Evolutionary conservation across 2,113 vertebrate genomes (phyloP).

Genomic region (Copsychus sechellarum): DNA sequence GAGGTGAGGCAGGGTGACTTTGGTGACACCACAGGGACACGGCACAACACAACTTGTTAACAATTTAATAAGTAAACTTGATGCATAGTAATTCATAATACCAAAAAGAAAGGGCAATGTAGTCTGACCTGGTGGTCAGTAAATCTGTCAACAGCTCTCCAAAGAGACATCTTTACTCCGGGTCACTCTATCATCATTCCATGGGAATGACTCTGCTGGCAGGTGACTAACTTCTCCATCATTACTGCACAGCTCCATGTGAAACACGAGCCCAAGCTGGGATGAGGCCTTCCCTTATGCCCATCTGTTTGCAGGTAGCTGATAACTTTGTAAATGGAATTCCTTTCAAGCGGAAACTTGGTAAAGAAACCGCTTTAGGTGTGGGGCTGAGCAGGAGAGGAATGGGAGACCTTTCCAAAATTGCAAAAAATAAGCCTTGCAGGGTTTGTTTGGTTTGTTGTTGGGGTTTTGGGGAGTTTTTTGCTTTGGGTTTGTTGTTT

Average conservation of each 20-base stretch:
- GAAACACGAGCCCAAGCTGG: neutral
- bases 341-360: neutral
- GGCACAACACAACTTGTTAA: neutral
- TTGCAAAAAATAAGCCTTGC: neutral
- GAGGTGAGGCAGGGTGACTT: neutral
- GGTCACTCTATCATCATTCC: neutral
- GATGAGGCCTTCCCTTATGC: neutral
- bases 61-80: neutral
- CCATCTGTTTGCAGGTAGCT: neutral
- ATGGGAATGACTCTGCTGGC: neutral
- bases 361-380: neutral
- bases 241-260: neutral
- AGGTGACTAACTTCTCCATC: conserved; percentile 33
- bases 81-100: neutral
- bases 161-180: neutral
- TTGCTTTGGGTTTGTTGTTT: neutral
- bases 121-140: neutral
- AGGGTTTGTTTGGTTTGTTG: neutral
- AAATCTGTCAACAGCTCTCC: conserved; percentile 32
- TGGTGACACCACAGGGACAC: neutral
- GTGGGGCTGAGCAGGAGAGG: neutral
- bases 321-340: neutral
- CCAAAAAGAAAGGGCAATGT: neutral
- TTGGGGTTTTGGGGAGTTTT: neutral
- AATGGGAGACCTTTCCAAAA: neutral